Evolutionary conservation across 2,797 vertebrate genomes (phyloP).

Genomic region (Falco berigora): DNA sequence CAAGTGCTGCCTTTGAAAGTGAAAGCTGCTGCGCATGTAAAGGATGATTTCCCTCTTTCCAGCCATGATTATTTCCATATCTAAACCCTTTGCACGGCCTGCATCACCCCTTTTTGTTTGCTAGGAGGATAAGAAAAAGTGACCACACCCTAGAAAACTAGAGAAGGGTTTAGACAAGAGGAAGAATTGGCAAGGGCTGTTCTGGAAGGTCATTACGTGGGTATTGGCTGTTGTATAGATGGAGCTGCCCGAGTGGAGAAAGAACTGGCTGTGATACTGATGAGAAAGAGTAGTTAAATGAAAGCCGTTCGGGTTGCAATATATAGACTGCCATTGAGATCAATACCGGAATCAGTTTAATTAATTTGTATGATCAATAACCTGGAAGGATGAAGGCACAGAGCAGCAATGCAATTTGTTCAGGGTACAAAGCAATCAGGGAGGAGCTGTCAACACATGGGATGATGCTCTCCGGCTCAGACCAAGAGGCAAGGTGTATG

Average conservation of each 20-base stretch:
- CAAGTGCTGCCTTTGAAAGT: background rate
- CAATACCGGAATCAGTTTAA: slow-evolving; percentile 59
- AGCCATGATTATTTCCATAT: background rate
- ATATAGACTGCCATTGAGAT: slow-evolving; percentile 11
- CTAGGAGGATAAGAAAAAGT: background rate
- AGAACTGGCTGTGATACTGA: slow-evolving; percentile 41
- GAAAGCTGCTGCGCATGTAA: background rate
- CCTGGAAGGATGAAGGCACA: slow-evolving; percentile 5
- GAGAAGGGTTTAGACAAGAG: background rate
- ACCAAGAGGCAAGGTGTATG: rapidly evolving
- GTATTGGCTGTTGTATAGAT: slow-evolving; percentile 37
- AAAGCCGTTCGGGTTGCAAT: slow-evolving; percentile 53
- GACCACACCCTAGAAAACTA: background rate
- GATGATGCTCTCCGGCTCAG: rapidly evolving
- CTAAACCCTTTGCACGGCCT: background rate
- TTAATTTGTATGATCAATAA: slow-evolving; percentile 64
- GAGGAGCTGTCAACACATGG: background rate
- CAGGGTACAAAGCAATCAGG: background rate
- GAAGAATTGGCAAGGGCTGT: background rate
- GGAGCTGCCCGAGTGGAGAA: slow-evolving; percentile 3
- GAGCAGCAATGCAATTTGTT: background rate
- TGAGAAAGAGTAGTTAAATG: slow-evolving; percentile 21
- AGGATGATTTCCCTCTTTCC: background rate
- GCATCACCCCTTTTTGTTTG: background rate
- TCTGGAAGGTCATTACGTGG: slow-evolving; percentile 11